Base-by-base conservation (phyloP, 2,113 vertebrate species). In the Nerophis lumbriciformis region DNA sequence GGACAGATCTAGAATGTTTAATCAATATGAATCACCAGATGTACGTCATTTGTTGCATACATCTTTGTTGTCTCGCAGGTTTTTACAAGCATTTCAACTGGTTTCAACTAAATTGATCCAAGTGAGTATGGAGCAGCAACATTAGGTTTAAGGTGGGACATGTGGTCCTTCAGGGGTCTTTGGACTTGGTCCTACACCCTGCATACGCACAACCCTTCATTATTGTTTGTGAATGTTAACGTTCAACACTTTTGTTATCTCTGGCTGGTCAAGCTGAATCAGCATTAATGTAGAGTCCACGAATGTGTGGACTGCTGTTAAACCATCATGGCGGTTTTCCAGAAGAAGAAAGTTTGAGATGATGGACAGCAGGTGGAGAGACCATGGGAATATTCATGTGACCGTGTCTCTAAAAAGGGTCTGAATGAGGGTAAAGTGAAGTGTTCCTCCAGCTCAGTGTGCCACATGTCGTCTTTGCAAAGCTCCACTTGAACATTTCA, bases 161-260 rank as follows among this genome's bases (percentile, higher is more conserved):
- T n/a, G n/a, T n/a, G n/a, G n/a, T 38, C 37, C 37, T 6, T 38
- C 37, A 38, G 37, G 37, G 6, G 6, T 5, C 6, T 38, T 38
- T 38, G 6, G 37, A 5, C 6, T 38, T 38, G 37, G 37, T 38
- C 37, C 37, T 38, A n/a, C n/a, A n/a, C n/a, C n/a, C n/a, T n/a
- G n/a, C n/a, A n/a, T n/a, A 35, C 50, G 50, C 52, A 37, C 11
- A 21, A 14, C 59, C 14, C 10, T n/a, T 37, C 55, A 44, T 56
- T 60, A 36, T 49, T 53, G 51, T 53, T 28, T 28, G 38, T 39
- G 53, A 16, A 37, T 37, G 53, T 37, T 13, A 7, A 15, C 15
- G 53, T 44, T 71, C 49, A 53, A 49, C 59, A 66, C 60, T 47
- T 66, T 59, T 71, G 56, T 55, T 53, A 63, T 70, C n/a, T 69